These are phyloP conservation scores for Rhamnusium bicolor DNA, from an alignment of 2,888 invertebrate species.

Conservation along the genomic window DNA sequence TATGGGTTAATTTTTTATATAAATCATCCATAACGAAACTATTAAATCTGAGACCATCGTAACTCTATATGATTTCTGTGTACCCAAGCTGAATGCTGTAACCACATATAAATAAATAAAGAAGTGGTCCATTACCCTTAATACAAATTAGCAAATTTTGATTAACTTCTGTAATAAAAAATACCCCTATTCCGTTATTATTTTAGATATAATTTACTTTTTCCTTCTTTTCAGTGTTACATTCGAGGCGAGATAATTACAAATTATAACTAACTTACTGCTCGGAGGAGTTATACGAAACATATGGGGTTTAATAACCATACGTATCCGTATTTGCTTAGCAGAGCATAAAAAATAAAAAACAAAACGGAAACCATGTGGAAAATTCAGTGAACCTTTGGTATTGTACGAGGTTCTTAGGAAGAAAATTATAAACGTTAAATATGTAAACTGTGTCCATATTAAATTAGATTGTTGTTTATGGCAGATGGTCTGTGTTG, in stretches of 20 bases:
- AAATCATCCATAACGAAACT: no score
- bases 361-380: slow-evolving; percentile 12
- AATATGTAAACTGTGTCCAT: neutral
- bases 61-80: no score
- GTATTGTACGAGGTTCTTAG: neutral
- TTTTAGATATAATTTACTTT: neutral
- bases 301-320: slow-evolving; percentile 28
- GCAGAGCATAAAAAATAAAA: slow-evolving; percentile 20
- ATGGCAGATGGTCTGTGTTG: no score
- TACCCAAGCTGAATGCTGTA: no score
- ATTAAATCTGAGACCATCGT: no score
- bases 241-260: neutral
- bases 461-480: neutral
- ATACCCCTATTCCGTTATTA: no score
- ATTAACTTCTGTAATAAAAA: no score
- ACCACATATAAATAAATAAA: no score
- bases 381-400: slow-evolving; percentile 15
- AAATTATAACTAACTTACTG: neutral
- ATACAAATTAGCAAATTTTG: no score
- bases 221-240: neutral
- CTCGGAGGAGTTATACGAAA: neutral
- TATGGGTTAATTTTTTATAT: no score
- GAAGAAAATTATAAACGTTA: neutral
- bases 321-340: slow-evolving; percentile 7
- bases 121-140: no score